Evolutionary conservation across 2,888 invertebrate species (phyloP), one percentile per base, ranked within the genome.

Genomic region (Monochamus alternatus): DNA sequence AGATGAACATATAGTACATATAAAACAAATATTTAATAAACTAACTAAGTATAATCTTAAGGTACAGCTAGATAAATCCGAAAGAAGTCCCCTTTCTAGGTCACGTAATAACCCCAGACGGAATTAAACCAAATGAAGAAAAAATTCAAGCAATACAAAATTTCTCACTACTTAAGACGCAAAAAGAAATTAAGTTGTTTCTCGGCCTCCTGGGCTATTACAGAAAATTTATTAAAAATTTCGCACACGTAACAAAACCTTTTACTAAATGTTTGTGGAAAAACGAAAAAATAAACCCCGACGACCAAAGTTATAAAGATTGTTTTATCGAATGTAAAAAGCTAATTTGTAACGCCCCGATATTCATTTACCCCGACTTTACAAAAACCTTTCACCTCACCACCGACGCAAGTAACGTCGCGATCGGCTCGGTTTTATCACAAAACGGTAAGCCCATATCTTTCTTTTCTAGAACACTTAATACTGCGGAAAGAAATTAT

Each of bases 401-500:
- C 14, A 77, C 76, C n/a, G 76, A 77, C 31, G 74, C 71, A 10
- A 66, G 52, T 12, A 68, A 68, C 22, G 58, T 68, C 30, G 69
- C 69, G 12, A 68, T 68, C n/a, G 69, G 69, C 30, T 30, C 31
- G 8, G 69, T 68, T 30, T 68, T 68, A 68, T 58, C 70, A 10
- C 70, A 70, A 60, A 60, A 77, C 64, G 64, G 71, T 47, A 64
- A 72, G 3, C 77, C 77, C 31, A 67, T 77, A 44, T 58, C 62
- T 12, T 78, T 55, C 32, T 77, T 67, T 47, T 77, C 77, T 59
- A 58, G 75, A 32, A 77, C 77, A 8, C 38, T 77, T 12, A 77
- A 77, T 44, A 65, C 72, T 3, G 77, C 73, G 5, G 77, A 74
- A 72, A 38, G 60, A 38, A 73, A 73, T 62, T 74, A 74, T 60